Evolutionary conservation across 2,113 vertebrate genomes (phyloP), one percentile per base, ranked within the genome.

Genomic region (Lepus americanus): DNA sequence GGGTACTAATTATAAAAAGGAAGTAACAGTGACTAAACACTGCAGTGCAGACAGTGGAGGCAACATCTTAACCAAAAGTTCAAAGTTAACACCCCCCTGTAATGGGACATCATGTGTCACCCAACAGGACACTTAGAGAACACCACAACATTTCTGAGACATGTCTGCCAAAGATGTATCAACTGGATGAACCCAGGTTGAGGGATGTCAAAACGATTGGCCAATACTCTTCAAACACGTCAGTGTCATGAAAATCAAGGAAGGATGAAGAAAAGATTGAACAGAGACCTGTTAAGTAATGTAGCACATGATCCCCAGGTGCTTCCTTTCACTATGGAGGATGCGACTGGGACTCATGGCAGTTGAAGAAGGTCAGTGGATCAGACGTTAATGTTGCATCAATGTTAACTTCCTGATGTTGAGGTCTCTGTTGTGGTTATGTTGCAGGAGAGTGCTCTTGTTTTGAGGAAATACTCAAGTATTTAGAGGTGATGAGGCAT

Each of bases 241-340:
- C 55, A 94, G 90, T 27, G 73, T 87, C 44, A 53, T 70, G 25
- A 63, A 67, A 87, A 39, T 70, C 17, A 64, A 84, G 63, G 66
- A 69, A 87, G 94, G 53, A 85, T 1, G 23, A 90, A 16, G 27
- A 69, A 74, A 14, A 73, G 33, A 80, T 19, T 36, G 36, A 95
- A 74, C 6, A 51, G 70, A 90, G 31, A 53, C 33, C 51, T 49
- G 19, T 10, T 55, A 91, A 73, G n/a, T 39, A 79, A 73, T 44
- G 22, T 33, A 61, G 29, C n/a, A 83, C 4, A 23, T 22, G 27
- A 61, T 73, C 49, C 49, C 86, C 70, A 74, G 4, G 25, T 51
- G 29, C 77, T 89, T 92, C 64, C 76, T 83, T 87, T 89, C 77
- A 69, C 39, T 86, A 25, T 77, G 82, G 81, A 87, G 61, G 74